Percentiles rank a stretch among this genome's conserved stretches.
phyloP scores from a whole-genome alignment of 1,140 invertebrate genomes.

The Rhynchophorus ferrugineus region DNA sequence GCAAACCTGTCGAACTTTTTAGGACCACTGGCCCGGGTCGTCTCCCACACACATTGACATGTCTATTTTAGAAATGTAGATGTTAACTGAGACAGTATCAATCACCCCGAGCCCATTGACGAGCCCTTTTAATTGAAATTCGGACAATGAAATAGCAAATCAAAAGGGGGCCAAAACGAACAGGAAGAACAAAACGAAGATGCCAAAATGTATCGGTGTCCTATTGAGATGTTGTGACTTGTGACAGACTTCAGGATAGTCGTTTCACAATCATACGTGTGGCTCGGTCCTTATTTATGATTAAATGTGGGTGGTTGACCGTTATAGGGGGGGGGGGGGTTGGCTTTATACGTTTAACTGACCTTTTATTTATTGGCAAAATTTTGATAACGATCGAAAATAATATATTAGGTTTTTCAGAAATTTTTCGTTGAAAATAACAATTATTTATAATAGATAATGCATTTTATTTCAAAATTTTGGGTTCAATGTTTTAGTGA shows the following conservation, averaged over 20 bases:
- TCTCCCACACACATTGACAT: slow-evolving; percentile 19
- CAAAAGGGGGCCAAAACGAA: not conserved
- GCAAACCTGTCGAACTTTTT: too few relatives aligned
- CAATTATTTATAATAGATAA: too few relatives aligned
- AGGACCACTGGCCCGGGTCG: not conserved
- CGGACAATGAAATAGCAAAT: slow-evolving; percentile 1
- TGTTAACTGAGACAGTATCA: slow-evolving; percentile 20
- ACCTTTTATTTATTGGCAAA: too few relatives aligned
- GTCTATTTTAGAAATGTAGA: slow-evolving; percentile 15
- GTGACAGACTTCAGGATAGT: slow-evolving; percentile 1
- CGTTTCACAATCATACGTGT: not conserved
- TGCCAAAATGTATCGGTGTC: slow-evolving; percentile 11
- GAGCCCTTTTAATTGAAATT: slow-evolving; percentile 10
- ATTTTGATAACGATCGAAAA: too few relatives aligned
- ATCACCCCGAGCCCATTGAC: not conserved
- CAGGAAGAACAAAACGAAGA: slow-evolving; percentile 5
- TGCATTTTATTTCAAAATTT: too few relatives aligned
- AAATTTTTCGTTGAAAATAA: too few relatives aligned
- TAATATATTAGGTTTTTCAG: too few relatives aligned
- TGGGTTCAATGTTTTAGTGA: too few relatives aligned
- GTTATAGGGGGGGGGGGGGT: too few relatives aligned
- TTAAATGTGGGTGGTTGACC: not conserved
- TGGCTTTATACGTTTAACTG: too few relatives aligned
- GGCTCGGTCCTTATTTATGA: slow-evolving; percentile 7
- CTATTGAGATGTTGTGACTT: slow-evolving; percentile 10